phyloP scores from a whole-genome alignment of 1,140 invertebrate species.

The Trinorchestia longiramus region DNA sequence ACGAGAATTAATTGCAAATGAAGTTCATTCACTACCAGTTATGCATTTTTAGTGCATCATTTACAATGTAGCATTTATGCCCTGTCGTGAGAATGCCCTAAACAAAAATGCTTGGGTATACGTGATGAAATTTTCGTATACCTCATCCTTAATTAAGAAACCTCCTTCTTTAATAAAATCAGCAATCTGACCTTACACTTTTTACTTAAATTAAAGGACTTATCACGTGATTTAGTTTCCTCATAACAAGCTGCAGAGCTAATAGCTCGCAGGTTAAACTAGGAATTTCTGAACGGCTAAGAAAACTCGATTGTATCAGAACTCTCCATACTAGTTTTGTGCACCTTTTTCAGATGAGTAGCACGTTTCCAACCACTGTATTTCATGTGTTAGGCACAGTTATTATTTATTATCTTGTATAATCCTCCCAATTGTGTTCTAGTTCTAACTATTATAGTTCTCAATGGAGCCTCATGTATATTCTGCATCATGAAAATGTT shows the following conservation, averaged over 20 bases:
- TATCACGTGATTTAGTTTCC: neutral
- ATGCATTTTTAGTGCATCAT: no score
- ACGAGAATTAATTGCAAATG: no score
- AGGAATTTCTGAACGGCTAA: neutral
- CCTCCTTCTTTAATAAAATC: neutral
- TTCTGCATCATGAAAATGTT: neutral
- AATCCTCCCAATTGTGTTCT: neutral
- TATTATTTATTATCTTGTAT: neutral
- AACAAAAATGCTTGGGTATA: no score
- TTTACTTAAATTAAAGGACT: neutral
- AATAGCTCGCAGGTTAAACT: neutral
- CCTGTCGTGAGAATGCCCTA: no score
- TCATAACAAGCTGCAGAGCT: neutral
- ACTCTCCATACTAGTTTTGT: neutral
- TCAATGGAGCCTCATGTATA: neutral
- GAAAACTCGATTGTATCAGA: neutral
- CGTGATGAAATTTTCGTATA: no score
- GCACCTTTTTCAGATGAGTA: neutral
- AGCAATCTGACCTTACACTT: neutral
- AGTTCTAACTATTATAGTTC: neutral
- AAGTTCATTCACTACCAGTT: no score
- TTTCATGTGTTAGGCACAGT: neutral
- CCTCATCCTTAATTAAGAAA: neutral
- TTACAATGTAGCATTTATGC: no score
- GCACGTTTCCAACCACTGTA: neutral